A percentile compares a stretch with the other conserved stretches of the same genome.
Conservation (phyloP, 1,140 invertebrate species). For the Drosophila obscura region DNA sequence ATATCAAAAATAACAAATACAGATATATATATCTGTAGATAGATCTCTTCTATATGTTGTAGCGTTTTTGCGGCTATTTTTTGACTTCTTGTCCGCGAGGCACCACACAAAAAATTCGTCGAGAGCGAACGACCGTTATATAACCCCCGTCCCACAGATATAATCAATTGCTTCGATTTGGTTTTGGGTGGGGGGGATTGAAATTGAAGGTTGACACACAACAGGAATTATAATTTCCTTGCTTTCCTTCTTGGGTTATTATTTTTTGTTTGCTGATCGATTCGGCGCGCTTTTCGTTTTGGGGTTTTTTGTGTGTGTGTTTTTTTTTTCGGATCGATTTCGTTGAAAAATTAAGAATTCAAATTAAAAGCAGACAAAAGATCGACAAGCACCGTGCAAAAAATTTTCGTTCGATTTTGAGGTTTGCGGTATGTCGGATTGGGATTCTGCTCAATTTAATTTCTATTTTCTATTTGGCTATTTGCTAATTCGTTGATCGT, state of each 20-base stretch:
- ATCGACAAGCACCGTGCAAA: conserved; percentile 8
- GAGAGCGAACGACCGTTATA: conserved; percentile 32
- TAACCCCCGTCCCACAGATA: conserved; percentile 28
- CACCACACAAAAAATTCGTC: conserved; percentile 25
- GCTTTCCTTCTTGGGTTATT: conserved; percentile 14
- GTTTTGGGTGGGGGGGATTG: neutral
- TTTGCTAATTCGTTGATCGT: conserved; percentile 75
- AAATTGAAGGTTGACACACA: conserved; percentile 44
- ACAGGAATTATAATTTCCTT: conserved; percentile 15
- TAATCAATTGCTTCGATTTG: conserved; percentile 55
- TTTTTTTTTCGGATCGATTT: conserved; percentile 40
- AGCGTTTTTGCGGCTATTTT: conserved; percentile 51
- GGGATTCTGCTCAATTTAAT: conserved; percentile 36
- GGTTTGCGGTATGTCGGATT: conserved; percentile 9
- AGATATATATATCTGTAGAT: neutral
- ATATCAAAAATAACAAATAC: conserved; percentile 61
- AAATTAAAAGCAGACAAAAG: conserved; percentile 5
- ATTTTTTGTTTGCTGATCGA: conserved; percentile 10
- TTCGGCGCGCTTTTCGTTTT: conserved; percentile 52
- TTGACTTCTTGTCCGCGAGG: conserved; percentile 31
- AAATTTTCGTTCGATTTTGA: conserved; percentile 18
- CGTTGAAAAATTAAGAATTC: conserved; percentile 36
- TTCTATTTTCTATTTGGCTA: conserved; percentile 60
- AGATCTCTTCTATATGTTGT: conserved; percentile 29
- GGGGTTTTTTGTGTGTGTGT: no score